Conservation (phyloP, 2,113 vertebrate genomes). For the Loxodonta africana region DNA sequence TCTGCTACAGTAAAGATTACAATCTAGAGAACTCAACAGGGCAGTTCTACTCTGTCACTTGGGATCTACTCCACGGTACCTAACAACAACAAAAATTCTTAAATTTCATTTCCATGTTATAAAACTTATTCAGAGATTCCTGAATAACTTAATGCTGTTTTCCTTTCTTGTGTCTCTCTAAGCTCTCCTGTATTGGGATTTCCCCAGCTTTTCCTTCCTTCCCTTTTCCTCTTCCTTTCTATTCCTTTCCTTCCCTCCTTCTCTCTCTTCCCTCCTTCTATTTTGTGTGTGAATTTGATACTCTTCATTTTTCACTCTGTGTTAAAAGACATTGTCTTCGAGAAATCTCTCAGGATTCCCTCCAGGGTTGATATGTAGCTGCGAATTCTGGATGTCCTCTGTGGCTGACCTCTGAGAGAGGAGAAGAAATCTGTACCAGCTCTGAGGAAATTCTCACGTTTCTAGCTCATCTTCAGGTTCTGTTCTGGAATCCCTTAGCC, state of each 20-base stretch:
- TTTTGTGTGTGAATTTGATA: neutral
- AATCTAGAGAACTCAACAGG: neutral
- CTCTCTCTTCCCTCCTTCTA: neutral
- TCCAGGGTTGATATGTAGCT: neutral
- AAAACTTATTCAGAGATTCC: slow-evolving; percentile 1
- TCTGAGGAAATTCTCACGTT: neutral
- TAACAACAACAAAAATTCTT: neutral
- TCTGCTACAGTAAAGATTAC: neutral
- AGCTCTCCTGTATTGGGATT: fast-evolving
- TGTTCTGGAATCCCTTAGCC: neutral
- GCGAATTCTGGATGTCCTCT: neutral
- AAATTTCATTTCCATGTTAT: neutral
- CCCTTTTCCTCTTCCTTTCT: neutral
- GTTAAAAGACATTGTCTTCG: neutral
- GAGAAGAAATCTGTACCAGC: neutral
- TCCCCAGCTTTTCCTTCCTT: neutral
- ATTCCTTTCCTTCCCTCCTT: too few relatives aligned
- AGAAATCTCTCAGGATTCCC: neutral
- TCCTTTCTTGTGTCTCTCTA: neutral
- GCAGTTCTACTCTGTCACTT: neutral
- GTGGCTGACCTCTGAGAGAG: neutral
- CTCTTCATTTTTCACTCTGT: neutral
- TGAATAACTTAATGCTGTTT: neutral
- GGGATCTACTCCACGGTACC: neutral
- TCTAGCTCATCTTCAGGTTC: neutral